phyloP scores from a whole-genome alignment of 2,888 invertebrate species.

The Plagodis dolabraria region DNA sequence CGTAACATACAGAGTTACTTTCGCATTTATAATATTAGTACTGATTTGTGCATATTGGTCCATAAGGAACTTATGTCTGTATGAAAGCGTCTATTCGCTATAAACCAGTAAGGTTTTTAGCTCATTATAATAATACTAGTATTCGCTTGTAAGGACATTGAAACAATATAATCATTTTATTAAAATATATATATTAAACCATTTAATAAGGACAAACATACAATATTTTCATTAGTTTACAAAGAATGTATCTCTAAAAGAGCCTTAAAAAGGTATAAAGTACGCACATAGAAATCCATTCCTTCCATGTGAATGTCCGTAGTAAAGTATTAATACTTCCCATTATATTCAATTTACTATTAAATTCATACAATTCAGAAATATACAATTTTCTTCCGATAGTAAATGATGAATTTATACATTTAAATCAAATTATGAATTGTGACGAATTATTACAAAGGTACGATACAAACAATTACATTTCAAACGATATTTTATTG shows the following conservation, averaged over 20 bases:
- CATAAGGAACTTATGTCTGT: too few species aligned
- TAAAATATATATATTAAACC: conserved; percentile 85
- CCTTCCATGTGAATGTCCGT: conserved; percentile 60
- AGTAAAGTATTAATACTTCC: conserved; percentile 49
- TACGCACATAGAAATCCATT: conserved; percentile 70
- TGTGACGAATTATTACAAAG: conserved; percentile 29
- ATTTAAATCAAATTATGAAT: conserved; percentile 35
- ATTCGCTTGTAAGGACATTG: conserved; percentile 32
- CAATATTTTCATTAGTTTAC: conserved; percentile 84
- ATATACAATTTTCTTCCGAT: conserved; percentile 1
- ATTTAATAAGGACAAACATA: conserved; percentile 84
- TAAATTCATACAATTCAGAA: conserved; percentile 40
- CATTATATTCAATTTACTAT: conserved; percentile 53
- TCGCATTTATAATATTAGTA: too few species aligned
- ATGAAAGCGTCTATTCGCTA: too few species aligned
- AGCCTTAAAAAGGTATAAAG: conserved; percentile 80
- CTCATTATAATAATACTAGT: too few species aligned
- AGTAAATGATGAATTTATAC: conserved; percentile 57
- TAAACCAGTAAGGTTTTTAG: too few species aligned
- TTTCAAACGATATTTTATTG: conserved; percentile 37
- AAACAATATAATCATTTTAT: conserved; percentile 67
- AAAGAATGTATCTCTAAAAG: conserved; percentile 74
- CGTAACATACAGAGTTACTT: too few species aligned
- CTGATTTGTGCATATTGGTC: too few species aligned
- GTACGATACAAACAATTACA: conserved; percentile 34